Base-by-base conservation (phyloP, 1,140 invertebrate genomes). In the Aleiodes sp. region DNA sequence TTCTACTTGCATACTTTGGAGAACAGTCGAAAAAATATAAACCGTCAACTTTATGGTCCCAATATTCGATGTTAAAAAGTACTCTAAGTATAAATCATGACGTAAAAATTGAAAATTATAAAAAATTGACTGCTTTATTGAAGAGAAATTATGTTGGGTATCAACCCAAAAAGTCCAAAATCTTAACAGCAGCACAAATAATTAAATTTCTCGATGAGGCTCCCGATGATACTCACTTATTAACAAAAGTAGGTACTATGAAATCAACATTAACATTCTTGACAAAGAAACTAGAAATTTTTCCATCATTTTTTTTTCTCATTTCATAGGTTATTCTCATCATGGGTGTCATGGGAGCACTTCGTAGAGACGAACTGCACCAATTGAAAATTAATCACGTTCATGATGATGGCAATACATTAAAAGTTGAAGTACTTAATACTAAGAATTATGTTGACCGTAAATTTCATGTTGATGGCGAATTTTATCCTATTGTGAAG, bases 401-500 rank as follows among this genome's bases (percentile, higher is more conserved):
- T 21, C 2, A 60, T 43, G 8, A 39, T 12, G n/a, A 41, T 9
- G 1, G n/a, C n/a, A 4, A 1, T 4, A 14, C 4, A 16, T n/a
- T 41, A 41, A 12, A 9, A 12, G 37, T 71, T 12, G 16, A 33
- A 9, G 39, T 71, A 14, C 65, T 26, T 35, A 39, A 63, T 16
- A 68, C 57, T 10, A 71, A 60, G 12, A 70, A 56, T 14, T 37
- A 70, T 16, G 63, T 66, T 1, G n/a, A 28, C 2, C 64, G 62
- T 28, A 59, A 56, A 46, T 70, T 72, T 41, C 65, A 29, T 33
- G 35, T 70, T 64, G 43, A 28, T 12, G 63, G 35, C 7, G 52
- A 73, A 29, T 73, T 68, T 24, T 64, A 64, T 39, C 31, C 68
- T n/a, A 60, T 70, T 8, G 52, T 70, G 2, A 65, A 67, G 46